A percentile compares a stretch with the other conserved stretches of the same genome.
These are phyloP conservation scores for Archips crataeganus DNA, from an alignment of 2,888 invertebrate species.

Conservation along the genomic window DNA sequence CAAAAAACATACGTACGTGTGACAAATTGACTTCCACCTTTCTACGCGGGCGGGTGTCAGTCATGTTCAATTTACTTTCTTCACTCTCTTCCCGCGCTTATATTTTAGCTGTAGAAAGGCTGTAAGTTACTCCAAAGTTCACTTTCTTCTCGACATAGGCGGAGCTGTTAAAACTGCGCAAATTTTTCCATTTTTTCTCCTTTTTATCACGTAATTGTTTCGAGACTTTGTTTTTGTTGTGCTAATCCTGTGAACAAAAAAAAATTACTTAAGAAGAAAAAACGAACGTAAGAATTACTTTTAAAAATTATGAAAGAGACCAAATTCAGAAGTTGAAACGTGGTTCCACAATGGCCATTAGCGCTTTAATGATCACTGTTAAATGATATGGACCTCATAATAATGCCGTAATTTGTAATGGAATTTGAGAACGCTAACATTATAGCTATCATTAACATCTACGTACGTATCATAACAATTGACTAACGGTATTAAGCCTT, in stretches of 20 bases:
- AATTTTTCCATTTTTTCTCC: not conserved
- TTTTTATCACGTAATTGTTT: slow-evolving; percentile 3
- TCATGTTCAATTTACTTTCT: slow-evolving; percentile 11
- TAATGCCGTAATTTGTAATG: slow-evolving; percentile 18
- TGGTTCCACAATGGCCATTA: slow-evolving; percentile 26
- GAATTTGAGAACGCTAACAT: slow-evolving; percentile 7
- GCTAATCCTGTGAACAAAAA: not conserved
- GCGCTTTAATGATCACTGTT: slow-evolving; percentile 29
- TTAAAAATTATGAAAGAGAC: slow-evolving; percentile 16
- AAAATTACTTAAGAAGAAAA: no score
- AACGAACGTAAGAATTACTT: no score
- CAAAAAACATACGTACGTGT: not conserved
- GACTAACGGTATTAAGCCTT: not conserved
- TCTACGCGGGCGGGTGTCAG: slow-evolving; percentile 1
- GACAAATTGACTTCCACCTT: slow-evolving; percentile 10
- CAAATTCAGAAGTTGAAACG: slow-evolving; percentile 15
- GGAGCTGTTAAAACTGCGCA: not conserved
- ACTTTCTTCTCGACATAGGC: slow-evolving; percentile 3
- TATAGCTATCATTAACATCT: not conserved
- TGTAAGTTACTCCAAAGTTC: slow-evolving; percentile 5
- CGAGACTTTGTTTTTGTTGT: not conserved
- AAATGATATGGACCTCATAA: slow-evolving; percentile 22
- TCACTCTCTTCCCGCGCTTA: slow-evolving; percentile 5
- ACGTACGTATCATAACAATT: not conserved
- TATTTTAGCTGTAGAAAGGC: slow-evolving; percentile 6